Evolutionary conservation across 2,797 vertebrate species (phyloP), one percentile per base, ranked within the genome.

Genomic region (Dermochelys coriacea): DNA sequence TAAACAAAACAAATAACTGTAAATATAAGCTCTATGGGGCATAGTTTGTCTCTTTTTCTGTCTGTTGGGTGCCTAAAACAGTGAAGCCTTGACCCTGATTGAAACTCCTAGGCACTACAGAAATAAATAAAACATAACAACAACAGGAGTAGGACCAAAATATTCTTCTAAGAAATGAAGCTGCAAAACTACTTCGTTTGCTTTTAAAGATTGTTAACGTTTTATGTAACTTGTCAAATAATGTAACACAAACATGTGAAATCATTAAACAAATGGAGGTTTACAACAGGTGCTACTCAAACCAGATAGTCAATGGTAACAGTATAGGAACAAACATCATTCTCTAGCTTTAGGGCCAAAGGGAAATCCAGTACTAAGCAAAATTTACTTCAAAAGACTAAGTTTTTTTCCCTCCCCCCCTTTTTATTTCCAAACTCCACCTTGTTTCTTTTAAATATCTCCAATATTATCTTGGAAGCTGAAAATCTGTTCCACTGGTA

Each of bases 321-420:
- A 34, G 41, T 4, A 47, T 9, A 77, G 18, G 18, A 31, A 57
- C 34, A 59, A n/a, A 18, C 1, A 21, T 1, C 3, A 37, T 51
- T 75, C 29, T 50, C 5, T 64, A 57, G 2, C 31, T 83, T 37
- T 16, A 41, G 8, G 9, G 18, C 74, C 0, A 90, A 37, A 50
- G 74, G 84, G 85, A 59, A 86, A 79, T 78, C 31, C 6, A 49
- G 57, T 59, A 80, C 16, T 19, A 82, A 37, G 78, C 4, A 55
- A 18, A 51, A 12, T 37, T 49, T 84, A 41, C 54, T 91, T 93
- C 45, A 79, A 31, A 57, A 82, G 7, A 14, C 3, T 77, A 47
- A 0, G 10, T 11, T 6, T 8, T 55, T 68, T 37, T 29, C 12
- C 5, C 6, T 5, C 64, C 12, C 5, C 6, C 3, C n/a, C 37